A percentile compares a stretch with the other conserved stretches of the same genome.
phyloP scores from a whole-genome alignment of 2,113 vertebrate species.

The Cricetomys ansorgei region DNA sequence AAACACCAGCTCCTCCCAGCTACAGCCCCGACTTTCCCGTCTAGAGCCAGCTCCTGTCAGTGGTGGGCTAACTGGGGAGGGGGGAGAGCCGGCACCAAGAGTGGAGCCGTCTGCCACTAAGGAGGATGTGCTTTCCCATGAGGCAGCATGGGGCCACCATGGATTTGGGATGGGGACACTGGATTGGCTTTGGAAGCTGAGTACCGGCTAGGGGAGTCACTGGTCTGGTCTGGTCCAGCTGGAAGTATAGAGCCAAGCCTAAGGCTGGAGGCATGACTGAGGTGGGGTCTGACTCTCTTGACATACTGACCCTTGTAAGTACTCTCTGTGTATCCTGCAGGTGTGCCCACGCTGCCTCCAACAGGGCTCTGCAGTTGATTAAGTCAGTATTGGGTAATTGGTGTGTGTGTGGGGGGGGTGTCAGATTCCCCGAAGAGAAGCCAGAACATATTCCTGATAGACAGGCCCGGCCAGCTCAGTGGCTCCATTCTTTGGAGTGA shows the following conservation, averaged over 20 bases:
- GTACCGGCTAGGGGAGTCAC: not conserved
- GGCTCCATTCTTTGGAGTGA: not conserved
- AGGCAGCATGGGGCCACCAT: not conserved
- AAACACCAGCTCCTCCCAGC: not conserved
- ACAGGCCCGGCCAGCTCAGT: not conserved
- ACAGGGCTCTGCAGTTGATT: not conserved
- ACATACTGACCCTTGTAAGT: not conserved
- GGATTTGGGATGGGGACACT: not conserved
- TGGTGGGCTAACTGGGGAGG: not conserved
- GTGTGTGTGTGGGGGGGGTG: not conserved
- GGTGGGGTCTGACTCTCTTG: no score
- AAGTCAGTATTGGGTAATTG: not conserved
- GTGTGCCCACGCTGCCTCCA: fast-evolving
- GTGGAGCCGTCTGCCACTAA: not conserved
- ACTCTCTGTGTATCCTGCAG: not conserved
- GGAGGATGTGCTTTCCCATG: not conserved
- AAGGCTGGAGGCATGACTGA: not conserved
- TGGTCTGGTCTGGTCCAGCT: not conserved
- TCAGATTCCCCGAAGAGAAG: not conserved
- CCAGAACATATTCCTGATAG: not conserved
- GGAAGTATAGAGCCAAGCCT: not conserved
- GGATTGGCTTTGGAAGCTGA: not conserved
- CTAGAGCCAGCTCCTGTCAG: not conserved
- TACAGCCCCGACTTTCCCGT: not conserved
- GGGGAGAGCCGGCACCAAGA: not conserved